Evolutionary conservation across 2,113 vertebrate genomes (phyloP).

Genomic region (Polypterus senegalus): DNA sequence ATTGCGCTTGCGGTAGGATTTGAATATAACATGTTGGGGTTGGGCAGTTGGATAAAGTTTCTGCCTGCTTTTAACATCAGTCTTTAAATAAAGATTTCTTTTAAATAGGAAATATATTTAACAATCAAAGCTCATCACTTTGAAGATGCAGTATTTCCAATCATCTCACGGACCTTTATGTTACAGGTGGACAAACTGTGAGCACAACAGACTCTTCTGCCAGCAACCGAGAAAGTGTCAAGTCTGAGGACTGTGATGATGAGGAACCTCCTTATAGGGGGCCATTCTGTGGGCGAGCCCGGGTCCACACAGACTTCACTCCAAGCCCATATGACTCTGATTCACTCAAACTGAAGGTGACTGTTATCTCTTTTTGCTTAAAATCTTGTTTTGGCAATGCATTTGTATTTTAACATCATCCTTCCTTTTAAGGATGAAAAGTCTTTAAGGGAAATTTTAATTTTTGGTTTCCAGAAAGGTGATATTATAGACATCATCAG

Average conservation of each 20-base stretch:
- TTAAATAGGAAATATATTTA: no score
- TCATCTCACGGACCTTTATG: not conserved
- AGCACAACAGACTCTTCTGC: slow-evolving; percentile 96
- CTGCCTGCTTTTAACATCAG: no score
- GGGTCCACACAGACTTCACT: slow-evolving; percentile 96
- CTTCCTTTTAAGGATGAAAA: no score
- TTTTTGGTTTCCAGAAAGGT: slow-evolving; percentile 57
- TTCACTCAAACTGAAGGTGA: slow-evolving; percentile 93
- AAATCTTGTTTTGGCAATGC: no score
- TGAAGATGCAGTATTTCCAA: not conserved
- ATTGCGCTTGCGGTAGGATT: no score
- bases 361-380: not conserved
- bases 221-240: slow-evolving; percentile 93
- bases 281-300: slow-evolving; percentile 88
- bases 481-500: slow-evolving; percentile 98
- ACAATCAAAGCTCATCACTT: not conserved
- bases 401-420: no score
- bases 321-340: slow-evolving; percentile 93
- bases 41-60: no score
- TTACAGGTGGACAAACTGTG: slow-evolving; percentile 85
- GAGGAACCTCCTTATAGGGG: slow-evolving; percentile 89
- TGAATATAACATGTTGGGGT: no score
- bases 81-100: not conserved
- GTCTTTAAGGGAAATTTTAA: not conserved
- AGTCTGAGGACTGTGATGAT: slow-evolving; percentile 92